Evolutionary conservation across 2,113 vertebrate genomes (phyloP).

Genomic region (Campylomormyrus tamandua): DNA sequence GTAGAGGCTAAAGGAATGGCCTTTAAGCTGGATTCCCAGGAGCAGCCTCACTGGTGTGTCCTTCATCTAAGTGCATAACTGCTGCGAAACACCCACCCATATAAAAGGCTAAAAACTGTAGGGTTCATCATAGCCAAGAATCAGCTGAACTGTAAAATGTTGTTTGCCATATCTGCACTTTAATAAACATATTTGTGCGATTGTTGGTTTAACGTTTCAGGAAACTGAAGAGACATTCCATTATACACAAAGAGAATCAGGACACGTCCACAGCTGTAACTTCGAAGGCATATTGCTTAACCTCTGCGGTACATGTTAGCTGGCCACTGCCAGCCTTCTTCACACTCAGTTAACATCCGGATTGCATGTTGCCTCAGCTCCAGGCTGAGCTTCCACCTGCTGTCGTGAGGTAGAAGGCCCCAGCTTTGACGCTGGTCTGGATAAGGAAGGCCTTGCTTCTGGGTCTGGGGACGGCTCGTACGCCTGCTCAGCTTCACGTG

Average conservation of each 20-base stretch:
- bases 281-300: background rate
- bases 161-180: background rate
- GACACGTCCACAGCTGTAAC: background rate
- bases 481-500: background rate
- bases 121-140: background rate
- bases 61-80: background rate
- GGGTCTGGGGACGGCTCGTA: background rate
- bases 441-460: background rate
- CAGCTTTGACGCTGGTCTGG: background rate
- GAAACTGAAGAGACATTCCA: background rate
- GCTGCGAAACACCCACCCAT: background rate
- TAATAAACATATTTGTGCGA: background rate
- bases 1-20: background rate
- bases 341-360: background rate
- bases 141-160: background rate
- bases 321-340: background rate
- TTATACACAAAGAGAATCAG: background rate
- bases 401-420: background rate
- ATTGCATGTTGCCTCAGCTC: background rate
- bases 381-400: background rate
- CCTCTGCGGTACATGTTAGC: background rate
- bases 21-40: background rate
- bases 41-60: background rate
- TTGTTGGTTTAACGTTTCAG: background rate
- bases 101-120: background rate